Evolutionary conservation across 1,140 invertebrate genomes (phyloP), one percentile per base, ranked within the genome.

Genomic region (Ostrea edulis): DNA sequence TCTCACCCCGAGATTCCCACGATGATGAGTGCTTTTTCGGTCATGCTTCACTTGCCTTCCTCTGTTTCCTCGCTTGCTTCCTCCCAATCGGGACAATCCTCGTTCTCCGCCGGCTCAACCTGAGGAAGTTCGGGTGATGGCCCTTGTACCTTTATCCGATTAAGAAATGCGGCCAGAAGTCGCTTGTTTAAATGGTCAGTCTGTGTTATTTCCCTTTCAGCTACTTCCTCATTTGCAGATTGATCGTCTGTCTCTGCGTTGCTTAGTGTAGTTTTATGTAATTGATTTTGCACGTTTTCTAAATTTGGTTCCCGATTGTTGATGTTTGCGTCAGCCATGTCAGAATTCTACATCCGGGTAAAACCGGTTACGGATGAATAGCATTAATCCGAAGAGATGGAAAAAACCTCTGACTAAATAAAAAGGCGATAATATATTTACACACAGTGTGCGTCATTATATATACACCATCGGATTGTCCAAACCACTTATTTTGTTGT

Each of bases 161-260:
- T 86, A 52, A 93, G 85, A 89, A 93, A 93, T 5, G 92, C 88
- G 20, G 68, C 83, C 20, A 93, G 84, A 12, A 93, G 84, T 62
- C 91, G 90, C 62, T 92, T 92, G 84, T 93, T 93, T 53, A 93
- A 82, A 65, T 93, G 92, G 55, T 93, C 92, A 12, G 91, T 93
- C 51, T 91, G 91, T 29, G 91, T 91, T 55, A 90, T 88, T 87
- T 93, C 89, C 25, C 90, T 82, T 29, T 87, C 88, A 54, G 58
- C 62, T 22, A 88, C 55, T 35, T 89, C 90, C 35, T 90, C 29
- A 22, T 83, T 35, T 51, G 22, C 84, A 8, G 22, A 22, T 58
- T 81, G 20, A 52, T 12, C 54, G 9, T 88, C 44, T 53, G 35
- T 25, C 5, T 82, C 52, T 53, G 44, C 44, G 52, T 54, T 83